phyloP scores from a whole-genome alignment of 2,888 invertebrate genomes.

The Poecilobothrus nobilitatus region DNA sequence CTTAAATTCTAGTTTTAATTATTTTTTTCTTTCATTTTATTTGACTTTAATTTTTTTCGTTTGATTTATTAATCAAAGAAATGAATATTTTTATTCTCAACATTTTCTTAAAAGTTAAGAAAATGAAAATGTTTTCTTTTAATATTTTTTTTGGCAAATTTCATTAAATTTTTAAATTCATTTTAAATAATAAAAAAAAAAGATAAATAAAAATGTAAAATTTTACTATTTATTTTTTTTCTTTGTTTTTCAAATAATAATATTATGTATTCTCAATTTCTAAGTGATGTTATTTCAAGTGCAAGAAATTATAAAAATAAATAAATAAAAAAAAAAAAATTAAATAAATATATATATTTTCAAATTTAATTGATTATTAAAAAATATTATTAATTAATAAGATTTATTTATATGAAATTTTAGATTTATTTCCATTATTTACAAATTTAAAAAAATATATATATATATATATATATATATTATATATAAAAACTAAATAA shows the following conservation, averaged over 20 bases:
- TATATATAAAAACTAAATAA: background rate
- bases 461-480: too few species aligned
- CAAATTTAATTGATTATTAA: too few species aligned
- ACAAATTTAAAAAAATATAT: background rate
- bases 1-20: background rate
- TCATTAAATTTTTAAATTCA: too few species aligned
- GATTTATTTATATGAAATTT: conserved; percentile 1
- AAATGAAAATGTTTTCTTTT: too few species aligned
- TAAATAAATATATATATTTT: too few species aligned
- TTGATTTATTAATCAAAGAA: too few species aligned
- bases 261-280: background rate
- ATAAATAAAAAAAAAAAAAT: background rate
- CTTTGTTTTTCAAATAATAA: background rate
- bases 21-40: background rate
- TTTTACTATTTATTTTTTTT: background rate
- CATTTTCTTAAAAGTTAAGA: background rate
- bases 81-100: background rate
- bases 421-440: conserved; percentile 6
- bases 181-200: too few species aligned
- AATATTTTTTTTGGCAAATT: too few species aligned
- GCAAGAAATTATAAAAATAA: background rate
- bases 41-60: background rate
- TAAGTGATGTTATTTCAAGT: conserved; percentile 6
- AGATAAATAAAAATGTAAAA: background rate
- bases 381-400: background rate